phyloP scores from a whole-genome alignment of 2,113 vertebrate species.

The Mugil cephalus region DNA sequence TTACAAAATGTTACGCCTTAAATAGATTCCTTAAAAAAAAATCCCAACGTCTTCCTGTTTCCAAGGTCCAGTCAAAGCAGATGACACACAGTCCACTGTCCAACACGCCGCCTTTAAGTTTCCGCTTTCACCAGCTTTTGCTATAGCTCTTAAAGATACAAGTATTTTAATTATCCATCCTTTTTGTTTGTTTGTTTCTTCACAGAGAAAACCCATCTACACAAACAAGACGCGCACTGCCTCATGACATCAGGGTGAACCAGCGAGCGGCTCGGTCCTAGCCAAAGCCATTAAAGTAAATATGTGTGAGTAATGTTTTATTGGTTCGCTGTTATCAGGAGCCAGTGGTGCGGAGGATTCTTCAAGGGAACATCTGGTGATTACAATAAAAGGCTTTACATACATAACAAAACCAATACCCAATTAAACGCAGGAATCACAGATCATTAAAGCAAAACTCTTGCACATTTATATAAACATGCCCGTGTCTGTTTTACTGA shows the following conservation, averaged over 20 bases:
- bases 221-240: background rate
- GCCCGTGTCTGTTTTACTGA: background rate
- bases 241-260: background rate
- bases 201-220: background rate
- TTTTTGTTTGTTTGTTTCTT: background rate
- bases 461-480: background rate
- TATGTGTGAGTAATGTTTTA: conserved; percentile 22
- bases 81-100: background rate
- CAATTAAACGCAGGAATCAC: background rate
- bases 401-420: background rate
- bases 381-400: background rate
- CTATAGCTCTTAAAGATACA: background rate
- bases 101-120: background rate
- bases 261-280: background rate
- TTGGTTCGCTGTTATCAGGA: conserved; percentile 11
- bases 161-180: background rate
- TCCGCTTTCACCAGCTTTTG: background rate
- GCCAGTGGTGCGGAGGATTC: background rate
- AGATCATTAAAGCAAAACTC: background rate
- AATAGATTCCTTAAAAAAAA: background rate
- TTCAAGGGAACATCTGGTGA: background rate
- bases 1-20: background rate
- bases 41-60: background rate
- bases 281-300: conserved; percentile 35
- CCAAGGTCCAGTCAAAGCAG: background rate